phyloP scores from a whole-genome alignment of 2,888 invertebrate species.

The Empis stercorea region DNA sequence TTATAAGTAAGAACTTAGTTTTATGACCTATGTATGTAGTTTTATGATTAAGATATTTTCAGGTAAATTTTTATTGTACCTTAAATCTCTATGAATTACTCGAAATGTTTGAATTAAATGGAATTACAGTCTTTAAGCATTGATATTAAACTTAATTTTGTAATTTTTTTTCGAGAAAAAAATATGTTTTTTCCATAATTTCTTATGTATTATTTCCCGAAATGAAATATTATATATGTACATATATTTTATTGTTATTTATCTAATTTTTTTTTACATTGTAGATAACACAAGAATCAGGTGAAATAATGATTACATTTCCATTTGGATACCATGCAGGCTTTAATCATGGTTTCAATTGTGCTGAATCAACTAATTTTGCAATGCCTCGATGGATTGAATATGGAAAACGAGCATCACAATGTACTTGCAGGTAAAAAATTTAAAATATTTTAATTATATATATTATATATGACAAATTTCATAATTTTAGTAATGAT shows the following conservation, averaged over 20 bases:
- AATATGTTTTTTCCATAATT: too few relatives aligned
- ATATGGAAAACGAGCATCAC: slow-evolving; percentile 84
- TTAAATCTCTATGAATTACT: too few relatives aligned
- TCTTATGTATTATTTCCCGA: not conserved
- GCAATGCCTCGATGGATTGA: slow-evolving; percentile 96
- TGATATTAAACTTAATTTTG: too few relatives aligned
- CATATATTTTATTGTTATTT: too few relatives aligned
- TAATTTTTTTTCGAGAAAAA: too few relatives aligned
- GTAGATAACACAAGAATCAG: slow-evolving; percentile 84
- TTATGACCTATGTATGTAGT: too few relatives aligned
- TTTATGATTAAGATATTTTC: too few relatives aligned
- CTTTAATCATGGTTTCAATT: slow-evolving; percentile 97
- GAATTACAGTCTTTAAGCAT: too few relatives aligned
- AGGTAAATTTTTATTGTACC: too few relatives aligned
- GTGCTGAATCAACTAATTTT: slow-evolving; percentile 99
- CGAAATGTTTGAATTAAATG: too few relatives aligned
- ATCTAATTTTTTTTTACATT: slow-evolving; percentile 9
- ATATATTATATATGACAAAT: not conserved
- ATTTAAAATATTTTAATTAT: not conserved
- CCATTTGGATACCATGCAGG: slow-evolving; percentile 98
- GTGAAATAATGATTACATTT: slow-evolving; percentile 99
- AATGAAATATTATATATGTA: too few relatives aligned
- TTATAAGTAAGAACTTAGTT: too few relatives aligned
- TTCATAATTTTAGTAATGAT: slow-evolving; percentile 50
- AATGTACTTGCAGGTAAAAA: slow-evolving; percentile 61